Conservation (phyloP, 2,888 invertebrate genomes). For the Emmelina monodactyla region DNA sequence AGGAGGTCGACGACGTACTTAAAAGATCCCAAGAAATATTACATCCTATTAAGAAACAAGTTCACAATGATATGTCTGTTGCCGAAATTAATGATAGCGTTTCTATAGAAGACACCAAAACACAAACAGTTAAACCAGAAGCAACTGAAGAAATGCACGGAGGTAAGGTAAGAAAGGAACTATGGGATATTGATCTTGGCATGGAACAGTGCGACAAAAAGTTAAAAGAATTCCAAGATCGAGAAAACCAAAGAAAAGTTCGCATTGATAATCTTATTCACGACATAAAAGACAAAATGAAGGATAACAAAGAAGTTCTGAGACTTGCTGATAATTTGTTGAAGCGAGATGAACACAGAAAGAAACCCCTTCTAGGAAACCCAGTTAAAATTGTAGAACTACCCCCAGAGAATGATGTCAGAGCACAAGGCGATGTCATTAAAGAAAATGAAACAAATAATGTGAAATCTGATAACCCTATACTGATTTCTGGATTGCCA, state of each 20-base stretch:
- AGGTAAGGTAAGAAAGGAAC: slow-evolving; percentile 28
- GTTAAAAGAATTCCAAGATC: slow-evolving; percentile 25
- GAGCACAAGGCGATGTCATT: slow-evolving; percentile 37
- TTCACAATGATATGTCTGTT: slow-evolving; percentile 6
- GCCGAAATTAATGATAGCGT: not conserved
- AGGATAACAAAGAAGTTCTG: slow-evolving; percentile 49
- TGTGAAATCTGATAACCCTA: not conserved
- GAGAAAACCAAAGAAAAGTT: slow-evolving; percentile 33
- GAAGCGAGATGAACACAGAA: slow-evolving; percentile 33
- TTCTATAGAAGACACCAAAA: slow-evolving; percentile 5
- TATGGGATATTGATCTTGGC: slow-evolving; percentile 33
- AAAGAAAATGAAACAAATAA: slow-evolving; percentile 9
- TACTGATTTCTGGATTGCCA: slow-evolving; percentile 9
- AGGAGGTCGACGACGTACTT: slow-evolving; percentile 47
- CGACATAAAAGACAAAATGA: slow-evolving; percentile 53
- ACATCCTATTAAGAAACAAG: slow-evolving; percentile 26
- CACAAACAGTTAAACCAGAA: slow-evolving; percentile 10
- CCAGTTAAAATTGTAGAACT: slow-evolving; percentile 20
- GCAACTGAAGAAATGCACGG: slow-evolving; percentile 6
- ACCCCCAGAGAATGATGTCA: slow-evolving; percentile 24
- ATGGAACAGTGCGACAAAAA: slow-evolving; percentile 25
- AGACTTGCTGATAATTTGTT: slow-evolving; percentile 43
- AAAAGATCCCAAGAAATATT: slow-evolving; percentile 42
- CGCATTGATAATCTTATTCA: slow-evolving; percentile 40
- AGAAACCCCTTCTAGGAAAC: slow-evolving; percentile 20